Evolutionary conservation across 37 sponge, comb jelly and placozoan species (phyloP).

Genomic region (Diacarnus erythraeanus): DNA sequence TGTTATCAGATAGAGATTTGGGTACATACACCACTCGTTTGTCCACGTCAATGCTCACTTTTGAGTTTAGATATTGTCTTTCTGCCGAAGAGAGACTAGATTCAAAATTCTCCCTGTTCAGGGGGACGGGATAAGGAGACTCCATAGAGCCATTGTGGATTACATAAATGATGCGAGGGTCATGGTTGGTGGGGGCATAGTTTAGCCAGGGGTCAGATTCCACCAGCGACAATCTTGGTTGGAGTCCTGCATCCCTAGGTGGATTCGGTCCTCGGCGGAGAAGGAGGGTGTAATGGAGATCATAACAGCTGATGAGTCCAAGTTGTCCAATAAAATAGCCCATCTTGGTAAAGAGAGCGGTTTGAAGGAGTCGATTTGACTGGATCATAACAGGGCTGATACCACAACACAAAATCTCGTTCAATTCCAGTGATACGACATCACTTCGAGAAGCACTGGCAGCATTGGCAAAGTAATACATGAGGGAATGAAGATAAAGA

Average conservation of each 20-base stretch:
- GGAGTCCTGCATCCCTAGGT: neutral
- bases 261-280: constrained; percentile 38
- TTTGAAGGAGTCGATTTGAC: constrained; percentile 16
- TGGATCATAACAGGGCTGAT: constrained; percentile 15
- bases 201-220: constrained; percentile 53
- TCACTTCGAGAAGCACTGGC: neutral
- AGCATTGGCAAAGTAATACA: constrained; percentile 17
- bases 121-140: constrained; percentile 50
- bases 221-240: neutral
- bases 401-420: neutral
- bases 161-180: constrained; percentile 54
- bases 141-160: constrained; percentile 43
- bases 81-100: constrained; percentile 20
- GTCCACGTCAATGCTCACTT: constrained; percentile 21
- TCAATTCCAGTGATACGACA: neutral
- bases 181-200: constrained; percentile 31
- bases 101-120: constrained; percentile 33
- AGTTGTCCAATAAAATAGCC: constrained; percentile 79
- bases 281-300: constrained; percentile 68
- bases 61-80: constrained; percentile 14
- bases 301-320: constrained; percentile 71
- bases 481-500: constrained; percentile 62
- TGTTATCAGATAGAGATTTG: constrained; percentile 17
- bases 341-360: constrained; percentile 26
- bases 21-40: constrained; percentile 40